Conservation (phyloP, 1,140 invertebrate species). For the Leptopilina boulardi region DNA sequence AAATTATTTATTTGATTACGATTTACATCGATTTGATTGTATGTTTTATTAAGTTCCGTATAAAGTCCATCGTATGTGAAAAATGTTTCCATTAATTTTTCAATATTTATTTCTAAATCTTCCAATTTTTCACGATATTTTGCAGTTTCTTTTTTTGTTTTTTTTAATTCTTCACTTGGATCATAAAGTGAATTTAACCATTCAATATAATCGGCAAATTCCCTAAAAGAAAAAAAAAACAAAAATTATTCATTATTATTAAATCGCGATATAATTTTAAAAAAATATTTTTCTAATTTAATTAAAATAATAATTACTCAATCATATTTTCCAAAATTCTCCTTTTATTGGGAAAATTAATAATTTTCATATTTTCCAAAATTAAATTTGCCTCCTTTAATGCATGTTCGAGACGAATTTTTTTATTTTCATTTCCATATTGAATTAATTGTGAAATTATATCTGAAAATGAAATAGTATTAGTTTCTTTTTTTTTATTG, state of each 20-base stretch:
- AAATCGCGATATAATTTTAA: no score
- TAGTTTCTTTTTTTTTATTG: background rate
- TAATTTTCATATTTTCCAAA: conserved; percentile 77
- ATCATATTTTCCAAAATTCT: conserved; percentile 74
- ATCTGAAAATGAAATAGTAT: conserved; percentile 49
- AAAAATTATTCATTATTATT: background rate
- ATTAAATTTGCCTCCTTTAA: conserved; percentile 78
- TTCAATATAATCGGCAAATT: conserved; percentile 60
- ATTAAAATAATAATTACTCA: conserved; percentile 52
- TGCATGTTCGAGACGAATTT: conserved; percentile 78
- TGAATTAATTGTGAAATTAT: conserved; percentile 74
- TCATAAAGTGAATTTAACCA: conserved; percentile 74
- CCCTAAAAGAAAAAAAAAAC: conserved; percentile 48
- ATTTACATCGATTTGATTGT: conserved; percentile 50
- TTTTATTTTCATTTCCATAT: conserved; percentile 77
- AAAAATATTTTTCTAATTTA: no score
- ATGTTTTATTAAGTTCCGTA: conserved; percentile 64
- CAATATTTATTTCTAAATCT: conserved; percentile 61
- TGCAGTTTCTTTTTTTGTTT: conserved; percentile 62
- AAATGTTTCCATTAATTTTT: conserved; percentile 66
- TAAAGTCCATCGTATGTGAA: conserved; percentile 69
- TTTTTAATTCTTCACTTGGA: conserved; percentile 67
- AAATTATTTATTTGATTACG: conserved; percentile 56
- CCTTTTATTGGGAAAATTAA: conserved; percentile 72
- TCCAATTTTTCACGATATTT: conserved; percentile 66